Base-by-base conservation (phyloP, 1,140 invertebrate species). In the Meloidogyne exigua region DNA sequence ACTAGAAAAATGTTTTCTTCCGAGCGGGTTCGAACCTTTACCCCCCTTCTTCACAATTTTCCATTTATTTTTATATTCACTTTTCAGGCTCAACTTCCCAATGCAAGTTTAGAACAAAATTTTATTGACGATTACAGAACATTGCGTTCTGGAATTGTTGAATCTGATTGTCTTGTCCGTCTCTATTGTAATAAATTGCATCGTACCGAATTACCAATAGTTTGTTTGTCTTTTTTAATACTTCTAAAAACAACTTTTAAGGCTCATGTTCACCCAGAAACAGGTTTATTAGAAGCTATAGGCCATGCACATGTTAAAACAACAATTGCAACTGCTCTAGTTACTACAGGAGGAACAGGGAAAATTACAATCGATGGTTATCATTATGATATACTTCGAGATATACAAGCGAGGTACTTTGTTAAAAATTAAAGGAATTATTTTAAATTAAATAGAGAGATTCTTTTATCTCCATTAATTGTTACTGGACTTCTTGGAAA, bases 271-370 rank as follows among this genome's bases (percentile, higher is more conserved):
- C 49, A 57, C 49, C 49, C 49, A 57, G 18, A 57, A 10, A 57
- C 49, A 7, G 49, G 49, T 9, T 57, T 57, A n/a, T n/a, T 57
- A 32, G 39, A 62, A 71, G 28, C 62, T 44, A 7, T 36, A 15
- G 69, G 62, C 9, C n/a, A 71, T 71, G 21, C 62, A 15, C n/a
- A 71, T 18, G 39, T 44, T 25, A 39, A 28, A 49, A 21, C 15
- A 28, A 49, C 26, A 28, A 67, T 67, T 26, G 57, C 26, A 42
- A 23, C 57, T n/a, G 36, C 39, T 26, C 67, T n/a, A 18, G 81
- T 86, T 2, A 79, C 42, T 9, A 85, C 85, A 68, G 80, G 78
- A 26, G 84, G 84, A 39, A 84, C 65, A 21, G 84, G 84, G n/a
- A 79, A 75, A 72, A 86, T 68, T 64, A 72, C 68, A 23, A 76